Evolutionary conservation across 2,797 vertebrate genomes (phyloP), one percentile per base, ranked within the genome.

Genomic region (Enteromius afrohamiltoni): DNA sequence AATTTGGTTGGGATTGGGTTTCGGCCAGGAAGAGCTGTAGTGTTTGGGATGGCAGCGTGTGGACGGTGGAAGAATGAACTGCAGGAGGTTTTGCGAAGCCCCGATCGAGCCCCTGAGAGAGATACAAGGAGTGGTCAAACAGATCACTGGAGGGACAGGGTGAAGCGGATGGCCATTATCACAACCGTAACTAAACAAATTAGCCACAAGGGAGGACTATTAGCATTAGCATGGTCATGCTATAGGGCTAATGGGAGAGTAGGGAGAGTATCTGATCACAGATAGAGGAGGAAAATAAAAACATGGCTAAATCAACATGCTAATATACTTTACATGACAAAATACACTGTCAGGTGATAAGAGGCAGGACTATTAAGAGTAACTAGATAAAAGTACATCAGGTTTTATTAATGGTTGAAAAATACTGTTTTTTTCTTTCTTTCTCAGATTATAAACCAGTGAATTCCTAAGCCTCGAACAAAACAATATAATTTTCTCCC

Each of bases 171-270:
- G 87, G 87, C 73, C 91, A 93, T 92, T 92, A 95, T 94, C 93
- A 90, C 88, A 92, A 93, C 91, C 87, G 88, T 79, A 81, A 88
- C 92, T 89, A 89, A 93, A 93, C 92, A 94, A 94, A 96, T 93
- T 89, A 92, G 89, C 89, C 92, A 92, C 92, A 79, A 69, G 92
- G 92, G 92, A 92, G 62, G 42, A 75, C 77, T 75, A 53, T 49
- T 67, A 83, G 81, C 79, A 81, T 78, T 82, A 80, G 45, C 81
- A 45, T 62, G 86, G 16, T 34, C 6, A 65, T 65, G 29, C 16
- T 65, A 65, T 65, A 34, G 16, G 29, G 62, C 7, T 65, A 3
- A 34, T 29, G 64, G 40, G 42, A 85, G 84, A 85, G 55, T 49
- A 34, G 47, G 29, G 13, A 83, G 26, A 83, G 49, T n/a, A 70